Base-by-base conservation (phyloP, 2,797 vertebrate genomes). In the Sebastes melanostomus region DNA sequence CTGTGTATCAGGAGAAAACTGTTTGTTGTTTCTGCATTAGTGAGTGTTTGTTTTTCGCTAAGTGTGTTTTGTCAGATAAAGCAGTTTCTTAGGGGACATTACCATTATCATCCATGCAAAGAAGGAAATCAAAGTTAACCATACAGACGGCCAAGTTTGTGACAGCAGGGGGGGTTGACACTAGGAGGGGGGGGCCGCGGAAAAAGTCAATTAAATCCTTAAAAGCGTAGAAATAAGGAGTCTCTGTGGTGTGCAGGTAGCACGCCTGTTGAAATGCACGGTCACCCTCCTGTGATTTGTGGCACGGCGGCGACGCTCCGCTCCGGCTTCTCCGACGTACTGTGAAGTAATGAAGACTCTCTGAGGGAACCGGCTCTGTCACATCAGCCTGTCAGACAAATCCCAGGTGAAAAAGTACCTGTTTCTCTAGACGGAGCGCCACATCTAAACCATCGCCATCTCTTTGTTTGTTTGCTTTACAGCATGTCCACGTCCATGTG, bases 401-500 rank as follows among this genome's bases (percentile, higher is more conserved):
- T 88, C 87, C 78, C 85, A 60, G 36, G 63, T 77, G 83, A 72
- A 77, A 65, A 60, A 60, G 50, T 54, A 20, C 2, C 34, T 25
- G 55, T 72, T 66, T 69, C 70, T 82, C 74, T 63, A 67, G 30
- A 81, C 52, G 25, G 22, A 77, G 55, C 34, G 13, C 54, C 74
- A 72, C 59, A 60, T 66, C 30, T 73, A 62, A 86, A 52, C 34
- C 55, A 2, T 12, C 13, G n/a, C 14, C 16, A 52, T 69, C 3
- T 75, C 32, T 77, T 86, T 86, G 68, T 89, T 84, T 81, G 75
- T 88, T 29, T 34, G 0, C 87, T 93, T 94, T 94, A 69, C 93
- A 98, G 97, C 97, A 97, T n/a, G 95, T 97, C 62, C 97, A 97
- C 0, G 88, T 97, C 88, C 96, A 97, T 0, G 66, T 97, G 59